Evolutionary conservation across 2,113 vertebrate species (phyloP), one percentile per base, ranked within the genome.

Genomic region (Dipodomys ordii): DNA sequence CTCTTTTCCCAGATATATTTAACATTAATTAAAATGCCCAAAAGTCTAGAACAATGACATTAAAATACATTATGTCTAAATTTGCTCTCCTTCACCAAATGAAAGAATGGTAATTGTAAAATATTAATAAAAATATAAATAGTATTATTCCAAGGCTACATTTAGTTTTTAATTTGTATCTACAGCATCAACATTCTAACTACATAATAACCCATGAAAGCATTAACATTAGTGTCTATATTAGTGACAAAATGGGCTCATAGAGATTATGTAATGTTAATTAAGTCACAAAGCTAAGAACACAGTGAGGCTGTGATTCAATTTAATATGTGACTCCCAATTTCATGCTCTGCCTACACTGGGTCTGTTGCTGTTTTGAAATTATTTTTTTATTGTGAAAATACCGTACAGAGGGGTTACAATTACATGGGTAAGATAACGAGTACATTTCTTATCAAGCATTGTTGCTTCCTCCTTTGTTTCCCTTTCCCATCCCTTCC

Each of bases 121-220:
- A 69, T 62, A 73, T 53, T 32, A 13, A 32, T 13, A 9, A 64
- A 11, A 83, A n/a, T 39, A 35, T 49, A 27, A 32, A 60, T 1
- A 28, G 39, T 7, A 49, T 1, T 32, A 11, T 67, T 6, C 7
- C 3, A 22, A 0, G 53, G 44, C 1, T 86, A 0, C 0, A 8
- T 87, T 62, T 71, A 10, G 25, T 57, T 77, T 15, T 53, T 78
- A 71, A 39, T 76, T 83, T 64, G 20, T 15, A 1, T 28, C 18
- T 2, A 77, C 7, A 5, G 30, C 46, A 16, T 69, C 27, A 73
- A 53, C 11, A 86, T 68, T 88, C 72, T 77, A 46, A 25, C 15
- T 72, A 16, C 62, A 27, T 83, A 69, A 73, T 22, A 73, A 30
- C 57, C 15, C 1, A 69, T 71, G 16, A 85, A 91, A 72, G 23